phyloP scores from a whole-genome alignment of 1,140 invertebrate genomes.

The Holotrichia oblita region DNA sequence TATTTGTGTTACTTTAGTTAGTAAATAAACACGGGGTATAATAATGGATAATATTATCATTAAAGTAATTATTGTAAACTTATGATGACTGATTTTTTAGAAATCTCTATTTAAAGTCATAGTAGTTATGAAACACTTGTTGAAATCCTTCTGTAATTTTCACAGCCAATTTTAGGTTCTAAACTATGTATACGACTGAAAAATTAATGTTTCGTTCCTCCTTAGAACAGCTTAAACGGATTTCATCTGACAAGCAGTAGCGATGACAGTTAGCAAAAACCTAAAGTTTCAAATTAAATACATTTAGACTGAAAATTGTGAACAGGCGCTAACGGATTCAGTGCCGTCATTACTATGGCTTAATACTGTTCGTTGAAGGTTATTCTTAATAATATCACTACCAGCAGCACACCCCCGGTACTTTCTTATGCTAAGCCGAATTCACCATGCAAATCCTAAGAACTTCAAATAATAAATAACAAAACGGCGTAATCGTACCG shows the following conservation, averaged over 20 bases:
- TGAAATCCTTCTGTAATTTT: too few species aligned
- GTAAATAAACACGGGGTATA: too few species aligned
- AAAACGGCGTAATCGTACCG: neutral
- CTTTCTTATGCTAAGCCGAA: conserved; percentile 2
- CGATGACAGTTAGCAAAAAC: neutral
- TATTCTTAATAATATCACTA: neutral
- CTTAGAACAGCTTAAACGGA: neutral
- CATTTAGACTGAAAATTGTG: neutral
- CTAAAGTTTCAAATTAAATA: conserved; percentile 7
- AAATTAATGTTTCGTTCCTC: neutral
- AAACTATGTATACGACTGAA: neutral
- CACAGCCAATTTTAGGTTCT: neutral
- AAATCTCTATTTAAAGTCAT: too few species aligned
- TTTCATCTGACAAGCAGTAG: neutral
- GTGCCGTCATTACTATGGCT: neutral
- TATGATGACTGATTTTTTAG: too few species aligned
- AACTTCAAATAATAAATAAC: conserved; percentile 18
- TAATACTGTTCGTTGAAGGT: neutral
- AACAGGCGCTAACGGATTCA: neutral
- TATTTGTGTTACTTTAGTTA: too few species aligned
- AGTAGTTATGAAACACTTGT: too few species aligned
- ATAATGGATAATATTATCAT: too few species aligned
- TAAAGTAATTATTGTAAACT: too few species aligned
- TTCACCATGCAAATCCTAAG: neutral
- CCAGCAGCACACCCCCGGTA: neutral